phyloP scores from a whole-genome alignment of 2,888 invertebrate genomes.

The Trichacis sp. region DNA sequence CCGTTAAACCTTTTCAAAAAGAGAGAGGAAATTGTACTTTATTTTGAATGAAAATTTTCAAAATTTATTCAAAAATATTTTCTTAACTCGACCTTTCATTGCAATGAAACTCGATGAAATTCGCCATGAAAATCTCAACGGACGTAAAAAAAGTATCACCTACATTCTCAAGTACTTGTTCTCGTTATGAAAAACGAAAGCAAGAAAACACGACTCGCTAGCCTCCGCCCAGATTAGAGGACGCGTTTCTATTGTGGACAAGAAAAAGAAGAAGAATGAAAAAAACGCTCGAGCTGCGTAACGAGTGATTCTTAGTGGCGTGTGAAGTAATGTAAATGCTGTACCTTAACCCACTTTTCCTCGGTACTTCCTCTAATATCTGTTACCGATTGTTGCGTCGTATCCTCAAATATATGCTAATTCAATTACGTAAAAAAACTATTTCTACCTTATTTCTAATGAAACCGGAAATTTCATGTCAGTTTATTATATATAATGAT shows the following conservation, averaged over 20 bases:
- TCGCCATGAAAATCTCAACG: neutral
- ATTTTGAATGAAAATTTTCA: too few relatives aligned
- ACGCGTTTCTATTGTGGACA: constrained; percentile 13
- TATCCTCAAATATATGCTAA: neutral
- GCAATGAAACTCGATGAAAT: neutral
- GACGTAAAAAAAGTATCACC: neutral
- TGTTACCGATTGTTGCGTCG: neutral
- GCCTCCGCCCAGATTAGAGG: constrained; percentile 10
- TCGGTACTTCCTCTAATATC: constrained; percentile 18
- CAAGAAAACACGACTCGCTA: constrained; percentile 8
- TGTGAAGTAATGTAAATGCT: constrained; percentile 22
- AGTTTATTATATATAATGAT: too few relatives aligned
- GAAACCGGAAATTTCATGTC: too few relatives aligned
- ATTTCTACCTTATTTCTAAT: neutral
- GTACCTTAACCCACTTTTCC: constrained; percentile 36
- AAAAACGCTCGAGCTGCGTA: constrained; percentile 13
- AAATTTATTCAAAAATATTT: too few relatives aligned
- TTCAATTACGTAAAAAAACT: neutral
- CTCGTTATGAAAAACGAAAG: constrained; percentile 8
- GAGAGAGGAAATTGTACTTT: too few relatives aligned
- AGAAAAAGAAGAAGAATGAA: constrained; percentile 8
- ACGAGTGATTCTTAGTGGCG: constrained; percentile 24
- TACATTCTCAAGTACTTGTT: neutral
- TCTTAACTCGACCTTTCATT: too few relatives aligned
- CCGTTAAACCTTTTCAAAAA: neutral